Evolutionary conservation across 2,888 invertebrate genomes (phyloP).

Genomic region (Baronia brevicornis): DNA sequence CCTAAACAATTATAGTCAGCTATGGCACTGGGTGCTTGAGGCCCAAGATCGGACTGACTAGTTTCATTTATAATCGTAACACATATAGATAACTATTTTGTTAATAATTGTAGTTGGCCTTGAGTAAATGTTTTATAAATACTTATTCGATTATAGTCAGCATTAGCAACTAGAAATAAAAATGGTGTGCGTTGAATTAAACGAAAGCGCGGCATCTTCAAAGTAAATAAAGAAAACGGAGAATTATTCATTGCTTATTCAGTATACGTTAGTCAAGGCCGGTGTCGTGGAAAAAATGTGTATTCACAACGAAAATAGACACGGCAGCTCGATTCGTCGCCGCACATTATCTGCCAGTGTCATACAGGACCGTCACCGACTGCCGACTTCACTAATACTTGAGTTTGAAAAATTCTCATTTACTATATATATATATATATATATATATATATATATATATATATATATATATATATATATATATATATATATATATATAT

Average conservation of each 20-base stretch:
- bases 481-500: too few species aligned
- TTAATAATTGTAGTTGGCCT: too few species aligned
- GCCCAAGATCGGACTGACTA: too few species aligned
- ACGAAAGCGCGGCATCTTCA: slow-evolving; percentile 16
- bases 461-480: too few species aligned
- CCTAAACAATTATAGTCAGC: too few species aligned
- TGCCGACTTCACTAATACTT: slow-evolving; percentile 10
- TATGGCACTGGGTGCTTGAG: too few species aligned
- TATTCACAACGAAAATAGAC: slow-evolving; percentile 27
- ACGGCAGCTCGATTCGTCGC: slow-evolving; percentile 21
- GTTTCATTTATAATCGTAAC: too few species aligned
- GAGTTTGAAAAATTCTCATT: too few species aligned
- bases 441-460: too few species aligned
- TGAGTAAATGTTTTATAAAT: too few species aligned
- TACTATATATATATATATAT: too few species aligned
- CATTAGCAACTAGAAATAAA: background rate
- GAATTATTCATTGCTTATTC: slow-evolving; percentile 21
- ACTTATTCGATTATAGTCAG: background rate
- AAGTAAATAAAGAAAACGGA: slow-evolving; percentile 22
- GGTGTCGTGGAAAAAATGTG: slow-evolving; percentile 23
- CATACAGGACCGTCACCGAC: slow-evolving; percentile 13
- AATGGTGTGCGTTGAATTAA: slow-evolving; percentile 5
- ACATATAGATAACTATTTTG: too few species aligned
- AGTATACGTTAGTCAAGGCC: slow-evolving; percentile 29
- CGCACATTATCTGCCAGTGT: slow-evolving; percentile 20